A percentile compares a stretch with the other conserved stretches of the same genome.
phyloP scores from a whole-genome alignment of 1,140 invertebrate species.

The Pseudomyrmex pallidus region DNA sequence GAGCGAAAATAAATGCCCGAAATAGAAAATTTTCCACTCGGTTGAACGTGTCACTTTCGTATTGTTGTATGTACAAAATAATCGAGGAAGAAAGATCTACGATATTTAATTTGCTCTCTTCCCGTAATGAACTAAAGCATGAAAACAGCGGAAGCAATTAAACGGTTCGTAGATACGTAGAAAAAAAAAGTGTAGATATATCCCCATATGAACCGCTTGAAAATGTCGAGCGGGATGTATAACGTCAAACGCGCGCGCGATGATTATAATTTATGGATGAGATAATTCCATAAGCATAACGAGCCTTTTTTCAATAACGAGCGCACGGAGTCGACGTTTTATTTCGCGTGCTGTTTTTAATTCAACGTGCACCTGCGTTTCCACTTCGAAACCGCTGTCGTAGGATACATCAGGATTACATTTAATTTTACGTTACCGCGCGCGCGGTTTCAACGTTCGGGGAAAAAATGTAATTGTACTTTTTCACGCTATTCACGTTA shows the following conservation, averaged over 20 bases:
- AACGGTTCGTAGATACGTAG: constrained; percentile 53
- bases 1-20: too few species aligned
- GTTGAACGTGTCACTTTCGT: too few species aligned
- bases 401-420: background rate
- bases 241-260: constrained; percentile 21
- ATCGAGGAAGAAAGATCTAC: too few species aligned
- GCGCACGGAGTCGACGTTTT: background rate
- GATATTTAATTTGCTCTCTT: too few species aligned
- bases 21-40: too few species aligned
- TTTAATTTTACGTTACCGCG: too few species aligned
- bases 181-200: background rate
- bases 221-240: constrained; percentile 45
- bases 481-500: background rate
- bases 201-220: constrained; percentile 59
- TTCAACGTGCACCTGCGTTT: constrained; percentile 36
- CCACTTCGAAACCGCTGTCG: constrained; percentile 8
- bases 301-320: constrained; percentile 7
- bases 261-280: constrained; percentile 62
- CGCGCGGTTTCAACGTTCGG: too few species aligned
- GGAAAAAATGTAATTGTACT: constrained; percentile 8
- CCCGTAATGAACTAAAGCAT: background rate
- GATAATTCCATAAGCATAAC: constrained; percentile 59
- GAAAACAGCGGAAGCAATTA: constrained; percentile 56
- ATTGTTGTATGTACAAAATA: too few species aligned
- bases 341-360: constrained; percentile 11